A percentile compares a stretch with the other conserved stretches of the same genome.
Conservation (phyloP, 2,888 invertebrate species). For the Bembecia ichneumoniformis region DNA sequence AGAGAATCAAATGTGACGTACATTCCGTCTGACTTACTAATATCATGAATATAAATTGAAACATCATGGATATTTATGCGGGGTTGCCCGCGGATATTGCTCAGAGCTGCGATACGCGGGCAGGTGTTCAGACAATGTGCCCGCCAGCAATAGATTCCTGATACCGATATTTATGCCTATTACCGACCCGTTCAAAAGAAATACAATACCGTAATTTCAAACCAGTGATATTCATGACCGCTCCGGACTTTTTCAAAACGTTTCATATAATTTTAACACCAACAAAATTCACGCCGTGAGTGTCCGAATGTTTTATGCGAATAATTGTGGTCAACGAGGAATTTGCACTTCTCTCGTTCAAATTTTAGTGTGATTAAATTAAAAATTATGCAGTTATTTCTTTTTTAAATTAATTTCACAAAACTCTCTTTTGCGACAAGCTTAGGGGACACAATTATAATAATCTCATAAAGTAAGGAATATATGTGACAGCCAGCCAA, state of each 20-base stretch:
- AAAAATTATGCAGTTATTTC: conserved; percentile 14
- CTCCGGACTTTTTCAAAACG: conserved; percentile 11
- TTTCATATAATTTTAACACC: conserved; percentile 5
- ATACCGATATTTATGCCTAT: conserved; percentile 66
- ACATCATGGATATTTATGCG: conserved; percentile 67
- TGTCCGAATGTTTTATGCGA: conserved; percentile 8
- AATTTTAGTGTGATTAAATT: conserved; percentile 16
- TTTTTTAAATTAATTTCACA: neutral
- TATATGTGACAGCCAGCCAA: conserved; percentile 11
- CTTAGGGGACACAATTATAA: conserved; percentile 41
- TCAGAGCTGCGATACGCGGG: conserved; percentile 41
- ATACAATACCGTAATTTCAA: conserved; percentile 41
- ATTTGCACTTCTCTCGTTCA: neutral
- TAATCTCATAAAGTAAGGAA: conserved; percentile 27
- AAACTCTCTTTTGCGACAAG: conserved; percentile 14
- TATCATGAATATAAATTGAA: conserved; percentile 71
- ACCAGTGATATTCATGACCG: conserved; percentile 17
- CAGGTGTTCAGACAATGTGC: conserved; percentile 67
- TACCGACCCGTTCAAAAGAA: conserved; percentile 51
- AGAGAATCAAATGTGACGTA: conserved; percentile 66
- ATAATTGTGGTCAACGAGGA: neutral
- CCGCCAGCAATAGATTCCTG: conserved; percentile 59
- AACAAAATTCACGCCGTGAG: neutral
- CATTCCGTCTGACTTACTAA: conserved; percentile 56
- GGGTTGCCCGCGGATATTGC: conserved; percentile 55